phyloP scores from a whole-genome alignment of 2,797 vertebrate species.

The Bradypodion ventrale region DNA sequence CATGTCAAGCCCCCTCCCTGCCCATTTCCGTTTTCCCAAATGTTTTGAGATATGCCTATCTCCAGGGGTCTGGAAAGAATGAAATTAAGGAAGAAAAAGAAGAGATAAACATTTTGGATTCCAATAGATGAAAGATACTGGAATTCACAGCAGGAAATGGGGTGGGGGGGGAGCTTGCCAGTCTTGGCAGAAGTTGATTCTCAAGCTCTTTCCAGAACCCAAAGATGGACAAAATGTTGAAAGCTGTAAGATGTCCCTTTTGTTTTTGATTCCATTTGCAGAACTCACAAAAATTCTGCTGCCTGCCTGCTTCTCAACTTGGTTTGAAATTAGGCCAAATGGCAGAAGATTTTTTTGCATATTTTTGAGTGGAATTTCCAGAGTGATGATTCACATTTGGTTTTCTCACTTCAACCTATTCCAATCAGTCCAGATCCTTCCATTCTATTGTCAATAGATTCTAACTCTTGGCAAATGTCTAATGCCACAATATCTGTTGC shows the following conservation, averaged over 20 bases:
- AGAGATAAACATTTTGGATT: constrained; percentile 15
- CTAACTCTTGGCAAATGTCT: too few relatives aligned
- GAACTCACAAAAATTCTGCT: background rate
- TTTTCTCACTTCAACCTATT: constrained; percentile 9
- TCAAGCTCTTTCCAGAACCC: background rate
- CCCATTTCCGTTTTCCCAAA: background rate
- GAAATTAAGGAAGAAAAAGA: constrained; percentile 30
- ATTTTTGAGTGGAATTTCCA: background rate
- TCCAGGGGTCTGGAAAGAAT: constrained; percentile 13
- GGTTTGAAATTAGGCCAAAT: background rate
- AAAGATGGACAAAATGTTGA: background rate
- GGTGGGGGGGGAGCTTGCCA: background rate
- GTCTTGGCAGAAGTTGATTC: rapidly evolving
- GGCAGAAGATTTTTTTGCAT: background rate
- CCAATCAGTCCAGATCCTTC: background rate
- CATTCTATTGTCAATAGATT: background rate
- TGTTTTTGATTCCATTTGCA: constrained; percentile 21
- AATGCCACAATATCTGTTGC: too few relatives aligned
- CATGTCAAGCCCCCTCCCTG: constrained; percentile 1
- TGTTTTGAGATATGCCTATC: constrained; percentile 36
- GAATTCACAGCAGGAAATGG: constrained; percentile 14
- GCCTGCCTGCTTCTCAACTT: constrained; percentile 18
- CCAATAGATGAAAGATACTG: background rate
- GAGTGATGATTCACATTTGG: background rate
- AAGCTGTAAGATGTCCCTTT: background rate